Evolutionary conservation across 1,140 invertebrate genomes (phyloP).

Genomic region (Contarinia nasturtii): DNA sequence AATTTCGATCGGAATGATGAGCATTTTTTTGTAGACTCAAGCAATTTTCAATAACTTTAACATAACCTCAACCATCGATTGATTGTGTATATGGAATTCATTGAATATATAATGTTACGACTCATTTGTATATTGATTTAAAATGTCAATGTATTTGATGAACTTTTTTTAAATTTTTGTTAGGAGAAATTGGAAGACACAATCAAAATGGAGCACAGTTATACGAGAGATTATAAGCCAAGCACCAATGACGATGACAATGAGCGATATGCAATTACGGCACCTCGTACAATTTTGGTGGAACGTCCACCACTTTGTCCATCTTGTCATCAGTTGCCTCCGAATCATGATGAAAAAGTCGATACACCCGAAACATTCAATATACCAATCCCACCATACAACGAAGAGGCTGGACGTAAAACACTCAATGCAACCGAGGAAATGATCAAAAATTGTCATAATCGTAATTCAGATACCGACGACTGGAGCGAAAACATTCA

Average conservation of each 20-base stretch:
- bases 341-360: background rate
- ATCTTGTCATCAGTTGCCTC: constrained; percentile 11
- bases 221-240: constrained; percentile 13
- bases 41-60: too few species aligned
- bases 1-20: too few species aligned
- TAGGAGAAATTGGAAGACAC: too few species aligned
- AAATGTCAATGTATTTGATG: too few species aligned
- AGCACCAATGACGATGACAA: background rate
- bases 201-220: constrained; percentile 17
- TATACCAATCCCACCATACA: constrained; percentile 29
- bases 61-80: too few species aligned
- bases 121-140: too few species aligned
- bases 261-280: constrained; percentile 10
- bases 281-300: constrained; percentile 15
- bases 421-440: constrained; percentile 56
- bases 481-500: constrained; percentile 52
- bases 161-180: too few species aligned
- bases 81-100: too few species aligned
- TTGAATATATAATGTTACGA: too few species aligned
- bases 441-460: constrained; percentile 36
- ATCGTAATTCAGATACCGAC: constrained; percentile 33
- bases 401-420: constrained; percentile 36
- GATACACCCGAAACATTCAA: constrained; percentile 5
- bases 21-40: too few species aligned
- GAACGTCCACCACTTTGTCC: constrained; percentile 19